These are phyloP conservation scores for Novumbra hubbsi DNA, from an alignment of 2,797 vertebrate genomes.

Conservation along the genomic window DNA sequence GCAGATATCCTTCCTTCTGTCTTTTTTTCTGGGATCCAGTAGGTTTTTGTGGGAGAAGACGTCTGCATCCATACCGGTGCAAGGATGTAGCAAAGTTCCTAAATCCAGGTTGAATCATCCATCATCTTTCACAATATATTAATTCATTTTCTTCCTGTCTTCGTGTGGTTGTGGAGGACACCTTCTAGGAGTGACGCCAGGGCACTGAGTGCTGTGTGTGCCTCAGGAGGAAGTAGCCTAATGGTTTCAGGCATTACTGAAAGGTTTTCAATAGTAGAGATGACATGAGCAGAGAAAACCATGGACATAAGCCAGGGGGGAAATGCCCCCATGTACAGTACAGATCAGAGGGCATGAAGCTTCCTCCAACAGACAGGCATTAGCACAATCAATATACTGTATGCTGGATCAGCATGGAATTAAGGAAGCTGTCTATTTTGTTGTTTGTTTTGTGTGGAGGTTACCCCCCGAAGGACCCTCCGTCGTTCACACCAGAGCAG, in stretches of 20 bases:
- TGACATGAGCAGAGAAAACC: neutral
- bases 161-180: neutral
- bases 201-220: neutral
- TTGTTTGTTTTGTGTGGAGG: neutral
- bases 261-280: neutral
- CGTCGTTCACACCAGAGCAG: neutral
- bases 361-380: neutral
- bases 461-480: neutral
- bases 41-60: too few species aligned
- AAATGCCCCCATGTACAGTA: neutral
- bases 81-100: neutral
- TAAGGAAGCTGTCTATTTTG: neutral
- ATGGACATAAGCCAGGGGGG: neutral
- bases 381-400: neutral
- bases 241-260: neutral
- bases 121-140: neutral
- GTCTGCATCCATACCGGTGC: neutral
- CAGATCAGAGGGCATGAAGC: neutral
- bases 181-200: neutral
- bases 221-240: neutral
- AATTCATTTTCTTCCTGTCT: neutral
- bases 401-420: neutral
- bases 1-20: neutral
- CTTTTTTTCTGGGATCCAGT: neutral
- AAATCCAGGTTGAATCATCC: neutral